Conservation (phyloP, 2,797 vertebrate species). For the Hippopotamyrus pictus region DNA sequence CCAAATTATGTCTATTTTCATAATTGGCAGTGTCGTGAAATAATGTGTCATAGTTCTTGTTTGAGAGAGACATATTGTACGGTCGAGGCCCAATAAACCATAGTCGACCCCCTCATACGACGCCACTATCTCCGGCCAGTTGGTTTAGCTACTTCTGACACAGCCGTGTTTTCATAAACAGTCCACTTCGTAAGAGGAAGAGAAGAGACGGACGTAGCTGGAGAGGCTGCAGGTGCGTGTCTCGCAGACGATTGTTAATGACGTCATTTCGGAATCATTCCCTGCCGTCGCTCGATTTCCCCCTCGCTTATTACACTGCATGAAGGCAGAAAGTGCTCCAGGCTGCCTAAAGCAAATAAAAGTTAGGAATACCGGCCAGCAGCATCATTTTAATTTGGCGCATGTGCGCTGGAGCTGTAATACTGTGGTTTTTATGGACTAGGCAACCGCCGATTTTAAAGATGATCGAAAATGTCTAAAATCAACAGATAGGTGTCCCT, state of each 20-base stretch:
- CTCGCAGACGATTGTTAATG: not conserved
- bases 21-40: slow-evolving; percentile 1
- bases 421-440: not conserved
- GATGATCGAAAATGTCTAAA: not conserved
- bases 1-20: slow-evolving; percentile 9
- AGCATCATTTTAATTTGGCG: not conserved
- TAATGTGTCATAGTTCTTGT: slow-evolving; percentile 3
- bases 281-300: not conserved
- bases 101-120: not conserved
- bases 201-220: not conserved
- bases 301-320: not conserved
- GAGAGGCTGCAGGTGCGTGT: slow-evolving; percentile 16
- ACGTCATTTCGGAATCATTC: not conserved
- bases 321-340: not conserved
- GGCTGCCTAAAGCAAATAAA: not conserved
- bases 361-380: not conserved
- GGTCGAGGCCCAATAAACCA: not conserved
- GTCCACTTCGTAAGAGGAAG: not conserved
- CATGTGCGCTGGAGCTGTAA: not conserved
- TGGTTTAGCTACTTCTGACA: not conserved
- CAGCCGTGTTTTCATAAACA: not conserved
- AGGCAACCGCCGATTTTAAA: not conserved
- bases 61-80: not conserved
- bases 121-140: not conserved
- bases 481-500: not conserved